Conservation (phyloP, 1,140 invertebrate genomes). For the Melitaea cinxia region DNA sequence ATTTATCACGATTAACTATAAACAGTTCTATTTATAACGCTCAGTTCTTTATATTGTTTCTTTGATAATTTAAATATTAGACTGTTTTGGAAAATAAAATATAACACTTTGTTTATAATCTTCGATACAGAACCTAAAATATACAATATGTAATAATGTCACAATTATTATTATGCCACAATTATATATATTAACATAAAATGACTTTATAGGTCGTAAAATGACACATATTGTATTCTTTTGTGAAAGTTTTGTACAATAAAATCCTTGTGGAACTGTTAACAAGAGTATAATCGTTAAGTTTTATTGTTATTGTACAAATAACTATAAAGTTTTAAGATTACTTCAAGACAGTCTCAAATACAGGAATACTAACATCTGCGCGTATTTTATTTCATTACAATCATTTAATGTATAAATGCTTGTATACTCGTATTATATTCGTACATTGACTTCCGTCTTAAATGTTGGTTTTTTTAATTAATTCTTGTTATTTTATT, state of each 20-base stretch:
- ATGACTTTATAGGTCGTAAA: not conserved
- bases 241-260: constrained; percentile 7
- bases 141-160: not conserved
- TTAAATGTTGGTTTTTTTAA: too few relatives aligned
- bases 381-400: not conserved
- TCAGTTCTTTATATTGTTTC: too few relatives aligned
- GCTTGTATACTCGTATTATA: too few relatives aligned
- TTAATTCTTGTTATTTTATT: not conserved
- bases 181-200: not conserved
- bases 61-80: too few relatives aligned
- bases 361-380: not conserved
- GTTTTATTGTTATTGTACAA: constrained; percentile 18
- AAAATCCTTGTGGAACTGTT: constrained; percentile 12
- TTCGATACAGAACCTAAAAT: not conserved
- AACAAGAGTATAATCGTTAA: constrained; percentile 13
- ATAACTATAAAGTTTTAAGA: constrained; percentile 10
- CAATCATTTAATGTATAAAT: not conserved
- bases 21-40: too few relatives aligned
- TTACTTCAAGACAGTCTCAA: constrained; percentile 1
- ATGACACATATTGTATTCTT: not conserved
- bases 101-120: too few relatives aligned
- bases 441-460: too few relatives aligned
- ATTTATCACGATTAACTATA: too few relatives aligned
- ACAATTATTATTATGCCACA: not conserved
- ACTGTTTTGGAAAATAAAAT: too few relatives aligned